A percentile compares a stretch with the other conserved stretches of the same genome.
These are phyloP conservation scores for Syngnathoides biaculeatus DNA, from an alignment of 2,113 vertebrate species.

Conservation along the genomic window DNA sequence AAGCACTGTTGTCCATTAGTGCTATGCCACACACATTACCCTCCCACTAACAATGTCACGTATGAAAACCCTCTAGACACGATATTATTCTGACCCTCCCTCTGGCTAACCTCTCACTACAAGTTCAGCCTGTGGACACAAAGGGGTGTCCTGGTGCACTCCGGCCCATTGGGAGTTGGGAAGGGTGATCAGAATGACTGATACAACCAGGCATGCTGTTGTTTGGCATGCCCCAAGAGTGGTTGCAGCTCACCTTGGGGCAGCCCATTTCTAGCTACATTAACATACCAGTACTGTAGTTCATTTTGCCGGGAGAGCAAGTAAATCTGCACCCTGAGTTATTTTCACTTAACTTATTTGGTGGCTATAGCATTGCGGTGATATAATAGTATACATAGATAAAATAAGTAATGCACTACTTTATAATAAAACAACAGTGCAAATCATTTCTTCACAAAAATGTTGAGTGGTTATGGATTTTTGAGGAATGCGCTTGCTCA, in stretches of 20 bases:
- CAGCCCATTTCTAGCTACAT: constrained; percentile 14
- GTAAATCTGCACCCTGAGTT: not conserved
- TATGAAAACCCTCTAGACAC: constrained; percentile 28
- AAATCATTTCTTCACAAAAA: not conserved
- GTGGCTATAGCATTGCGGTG: not conserved
- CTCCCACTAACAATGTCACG: constrained; percentile 19
- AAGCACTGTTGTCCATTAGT: constrained; percentile 26
- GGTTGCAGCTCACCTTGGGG: constrained; percentile 26
- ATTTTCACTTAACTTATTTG: not conserved
- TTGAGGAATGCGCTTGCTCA: not conserved
- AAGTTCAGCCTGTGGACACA: constrained; percentile 20
- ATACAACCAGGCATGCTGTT: constrained; percentile 38
- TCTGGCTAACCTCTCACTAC: constrained; percentile 7
- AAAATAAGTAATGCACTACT: not conserved
- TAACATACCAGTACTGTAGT: constrained; percentile 11
- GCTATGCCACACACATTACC: constrained; percentile 9
- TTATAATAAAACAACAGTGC: not conserved
- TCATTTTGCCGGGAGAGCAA: constrained; percentile 21
- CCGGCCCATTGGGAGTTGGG: constrained; percentile 19
- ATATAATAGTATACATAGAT: not conserved
- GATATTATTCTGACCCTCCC: constrained; percentile 15
- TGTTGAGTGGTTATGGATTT: not conserved
- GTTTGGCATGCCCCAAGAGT: constrained; percentile 44
- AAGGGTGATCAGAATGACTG: constrained; percentile 39
- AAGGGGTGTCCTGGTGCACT: constrained; percentile 31